Evolutionary conservation across 2,888 invertebrate genomes (phyloP).

Genomic region (Nephrocerus scutellatus): DNA sequence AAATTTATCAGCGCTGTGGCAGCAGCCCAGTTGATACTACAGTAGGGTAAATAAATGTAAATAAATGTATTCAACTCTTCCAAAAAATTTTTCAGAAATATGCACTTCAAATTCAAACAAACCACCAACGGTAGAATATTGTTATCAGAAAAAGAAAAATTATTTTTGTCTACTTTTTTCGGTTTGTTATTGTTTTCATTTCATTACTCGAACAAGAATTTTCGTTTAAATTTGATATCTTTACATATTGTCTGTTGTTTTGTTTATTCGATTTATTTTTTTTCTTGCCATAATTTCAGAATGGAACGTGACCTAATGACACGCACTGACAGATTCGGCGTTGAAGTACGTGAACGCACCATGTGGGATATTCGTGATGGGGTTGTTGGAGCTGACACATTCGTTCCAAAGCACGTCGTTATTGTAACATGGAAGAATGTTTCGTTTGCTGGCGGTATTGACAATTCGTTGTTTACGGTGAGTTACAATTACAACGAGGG

Average conservation of each 20-base stretch:
- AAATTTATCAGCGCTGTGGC: too few species aligned
- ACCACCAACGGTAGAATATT: too few species aligned
- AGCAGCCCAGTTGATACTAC: too few species aligned
- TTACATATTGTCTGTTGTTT: constrained; percentile 4
- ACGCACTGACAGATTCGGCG: constrained; percentile 74
- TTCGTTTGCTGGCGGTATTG: constrained; percentile 83
- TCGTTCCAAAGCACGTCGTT: constrained; percentile 82
- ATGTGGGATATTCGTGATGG: constrained; percentile 86
- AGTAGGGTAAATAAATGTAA: too few species aligned
- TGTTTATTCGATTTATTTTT: constrained; percentile 6
- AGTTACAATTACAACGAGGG: constrained; percentile 28
- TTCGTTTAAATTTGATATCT: constrained; percentile 3
- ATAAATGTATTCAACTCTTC: too few species aligned
- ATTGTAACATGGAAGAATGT: constrained; percentile 96
- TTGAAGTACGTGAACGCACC: constrained; percentile 75
- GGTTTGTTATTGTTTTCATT: too few species aligned
- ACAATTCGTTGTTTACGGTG: constrained; percentile 66
- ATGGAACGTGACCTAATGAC: constrained; percentile 63
- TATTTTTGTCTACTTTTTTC: constrained; percentile 2
- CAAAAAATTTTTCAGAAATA: too few species aligned
- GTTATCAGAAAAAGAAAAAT: too few species aligned
- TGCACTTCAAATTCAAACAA: too few species aligned
- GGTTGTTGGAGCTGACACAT: constrained; percentile 84
- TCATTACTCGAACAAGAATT: too few species aligned
- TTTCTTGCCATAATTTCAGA: constrained; percentile 36